Evolutionary conservation across 2,888 invertebrate species (phyloP).

Genomic region (Hartigia nigra): DNA sequence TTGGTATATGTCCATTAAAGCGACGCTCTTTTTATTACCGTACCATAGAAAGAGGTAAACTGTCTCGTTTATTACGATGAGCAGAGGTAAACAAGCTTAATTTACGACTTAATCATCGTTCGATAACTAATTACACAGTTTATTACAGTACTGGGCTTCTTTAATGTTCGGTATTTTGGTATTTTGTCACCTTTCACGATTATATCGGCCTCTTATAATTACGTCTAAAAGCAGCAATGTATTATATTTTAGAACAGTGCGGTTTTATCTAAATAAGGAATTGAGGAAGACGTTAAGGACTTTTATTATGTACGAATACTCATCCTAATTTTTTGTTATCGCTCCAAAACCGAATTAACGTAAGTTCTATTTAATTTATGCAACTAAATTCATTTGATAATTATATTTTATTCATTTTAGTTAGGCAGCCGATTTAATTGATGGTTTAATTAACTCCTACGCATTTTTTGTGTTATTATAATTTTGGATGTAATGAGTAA

Average conservation of each 20-base stretch:
- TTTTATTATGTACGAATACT: neutral
- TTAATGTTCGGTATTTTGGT: slow-evolving; percentile 34
- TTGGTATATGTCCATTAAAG: slow-evolving; percentile 30
- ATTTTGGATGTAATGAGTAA: neutral
- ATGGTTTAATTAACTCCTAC: neutral
- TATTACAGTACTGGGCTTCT: slow-evolving; percentile 29
- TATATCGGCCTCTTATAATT: slow-evolving; percentile 11
- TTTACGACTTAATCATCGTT: slow-evolving; percentile 42
- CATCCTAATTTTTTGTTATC: neutral
- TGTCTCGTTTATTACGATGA: slow-evolving; percentile 17
- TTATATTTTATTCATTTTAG: neutral
- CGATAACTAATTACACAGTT: slow-evolving; percentile 42
- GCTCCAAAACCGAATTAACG: neutral
- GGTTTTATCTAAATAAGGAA: neutral
- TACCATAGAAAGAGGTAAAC: slow-evolving; percentile 25
- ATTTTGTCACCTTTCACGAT: slow-evolving; percentile 19
- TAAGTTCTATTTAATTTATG: no score
- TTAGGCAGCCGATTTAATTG: neutral
- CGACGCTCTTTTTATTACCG: slow-evolving; percentile 32
- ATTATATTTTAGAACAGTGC: neutral
- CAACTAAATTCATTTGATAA: no score
- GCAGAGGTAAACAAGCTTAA: slow-evolving; percentile 34
- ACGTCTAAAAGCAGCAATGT: neutral
- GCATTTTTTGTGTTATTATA: neutral
- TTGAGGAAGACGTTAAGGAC: neutral